Percentiles rank a stretch among this genome's conserved stretches.
These are phyloP conservation scores for Drosophila miranda DNA, from an alignment of 1,140 invertebrate species.

Conservation along the genomic window DNA sequence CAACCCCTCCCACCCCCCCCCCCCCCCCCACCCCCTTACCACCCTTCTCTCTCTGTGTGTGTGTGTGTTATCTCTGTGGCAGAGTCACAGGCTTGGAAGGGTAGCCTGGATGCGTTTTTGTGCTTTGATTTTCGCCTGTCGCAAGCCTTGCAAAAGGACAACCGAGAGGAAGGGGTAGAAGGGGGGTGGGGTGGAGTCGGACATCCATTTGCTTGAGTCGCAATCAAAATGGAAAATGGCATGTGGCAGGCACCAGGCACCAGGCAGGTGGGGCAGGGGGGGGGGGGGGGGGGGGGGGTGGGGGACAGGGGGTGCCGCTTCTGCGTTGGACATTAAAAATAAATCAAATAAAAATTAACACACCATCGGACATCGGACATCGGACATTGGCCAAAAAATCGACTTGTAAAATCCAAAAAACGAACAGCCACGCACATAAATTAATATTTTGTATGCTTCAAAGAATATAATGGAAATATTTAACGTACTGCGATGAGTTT, in stretches of 20 bases:
- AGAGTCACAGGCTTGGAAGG: conserved; percentile 17
- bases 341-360: conserved; percentile 77
- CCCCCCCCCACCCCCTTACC: too few relatives aligned
- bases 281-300: neutral
- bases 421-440: conserved; percentile 49
- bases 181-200: conserved; percentile 3
- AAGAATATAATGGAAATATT: conserved; percentile 44
- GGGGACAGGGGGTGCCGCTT: conserved; percentile 8
- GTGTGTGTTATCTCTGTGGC: conserved; percentile 27
- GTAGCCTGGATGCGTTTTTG: conserved; percentile 62
- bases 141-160: conserved; percentile 70
- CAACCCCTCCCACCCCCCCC: neutral
- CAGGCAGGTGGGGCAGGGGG: neutral
- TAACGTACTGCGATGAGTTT: conserved; percentile 1
- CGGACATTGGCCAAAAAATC: too few relatives aligned
- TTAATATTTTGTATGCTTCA: conserved; percentile 55
- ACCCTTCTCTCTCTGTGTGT: neutral
- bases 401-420: neutral
- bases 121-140: conserved; percentile 70
- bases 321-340: conserved; percentile 69
- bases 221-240: conserved; percentile 12
- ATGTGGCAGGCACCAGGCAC: neutral
- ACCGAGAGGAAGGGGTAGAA: neutral
- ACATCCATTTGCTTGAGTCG: conserved; percentile 51
- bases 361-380: conserved; percentile 18